Conservation (phyloP, 2,797 vertebrate genomes). For the Microctenopoma stevenorrisi region DNA sequence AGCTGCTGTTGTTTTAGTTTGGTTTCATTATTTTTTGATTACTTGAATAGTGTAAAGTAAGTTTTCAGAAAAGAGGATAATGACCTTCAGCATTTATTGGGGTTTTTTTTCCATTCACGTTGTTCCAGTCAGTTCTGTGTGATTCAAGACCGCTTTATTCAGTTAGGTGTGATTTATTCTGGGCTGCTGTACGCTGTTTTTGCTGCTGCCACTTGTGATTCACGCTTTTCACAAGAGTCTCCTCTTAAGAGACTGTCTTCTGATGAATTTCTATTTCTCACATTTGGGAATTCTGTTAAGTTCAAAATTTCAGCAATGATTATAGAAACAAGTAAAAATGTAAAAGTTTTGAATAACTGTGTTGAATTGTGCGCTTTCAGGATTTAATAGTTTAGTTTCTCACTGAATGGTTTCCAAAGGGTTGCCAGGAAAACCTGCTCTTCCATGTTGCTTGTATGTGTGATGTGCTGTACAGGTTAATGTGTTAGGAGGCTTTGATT, state of each 20-base stretch:
- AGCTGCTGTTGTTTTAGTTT: not conserved
- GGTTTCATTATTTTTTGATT: not conserved
- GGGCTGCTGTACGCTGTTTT: not conserved
- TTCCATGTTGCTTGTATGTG: not conserved
- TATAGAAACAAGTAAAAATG: no score
- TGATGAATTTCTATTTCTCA: conserved; percentile 15
- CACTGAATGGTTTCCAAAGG: conserved; percentile 23
- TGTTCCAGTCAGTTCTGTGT: not conserved
- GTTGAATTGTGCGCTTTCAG: conserved; percentile 7
- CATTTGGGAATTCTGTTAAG: not conserved
- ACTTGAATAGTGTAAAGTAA: no score
- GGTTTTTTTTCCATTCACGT: not conserved
- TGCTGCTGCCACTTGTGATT: not conserved
- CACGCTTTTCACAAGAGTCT: conserved; percentile 5
- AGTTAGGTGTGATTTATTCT: conserved; percentile 15
- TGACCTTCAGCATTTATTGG: conserved; percentile 4
- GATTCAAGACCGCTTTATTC: conserved; percentile 5
- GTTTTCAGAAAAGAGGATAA: not conserved
- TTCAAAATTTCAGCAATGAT: conserved; percentile 2
- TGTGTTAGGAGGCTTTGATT: conserved; percentile 23
- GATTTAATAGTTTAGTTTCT: conserved; percentile 6
- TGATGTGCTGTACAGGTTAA: not conserved
- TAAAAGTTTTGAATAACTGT: not conserved
- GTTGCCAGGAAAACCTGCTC: conserved; percentile 9
- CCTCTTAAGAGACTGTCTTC: not conserved